Percentiles rank a stretch among this genome's conserved stretches.
These are phyloP conservation scores for Archocentrus centrarchus DNA, from an alignment of 2,113 vertebrate species.

Conservation along the genomic window DNA sequence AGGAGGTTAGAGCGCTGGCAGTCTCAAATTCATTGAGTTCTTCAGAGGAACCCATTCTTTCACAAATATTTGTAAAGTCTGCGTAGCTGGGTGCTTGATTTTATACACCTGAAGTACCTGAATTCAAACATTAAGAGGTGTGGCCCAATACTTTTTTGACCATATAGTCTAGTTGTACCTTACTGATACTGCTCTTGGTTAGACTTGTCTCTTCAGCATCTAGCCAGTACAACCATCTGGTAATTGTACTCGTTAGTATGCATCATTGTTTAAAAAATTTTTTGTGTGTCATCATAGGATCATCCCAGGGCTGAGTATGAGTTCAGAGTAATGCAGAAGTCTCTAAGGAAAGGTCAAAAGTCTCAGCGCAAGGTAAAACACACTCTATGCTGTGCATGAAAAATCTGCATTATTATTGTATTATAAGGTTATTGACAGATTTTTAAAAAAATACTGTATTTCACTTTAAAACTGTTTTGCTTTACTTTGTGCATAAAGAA, in stretches of 20 bases:
- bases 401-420: neutral
- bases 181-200: neutral
- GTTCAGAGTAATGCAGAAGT: conserved; percentile 93
- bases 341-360: conserved; percentile 85
- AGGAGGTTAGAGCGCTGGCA: no score
- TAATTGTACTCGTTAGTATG: neutral
- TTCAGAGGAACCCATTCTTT: no score
- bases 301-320: conserved; percentile 97
- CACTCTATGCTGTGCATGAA: neutral
- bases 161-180: neutral
- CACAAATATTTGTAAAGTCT: no score
- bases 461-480: neutral
- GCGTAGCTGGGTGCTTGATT: no score
- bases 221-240: no score
- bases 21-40: no score
- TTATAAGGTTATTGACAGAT: neutral
- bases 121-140: neutral
- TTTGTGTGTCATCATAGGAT: conserved; percentile 75
- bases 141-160: neutral
- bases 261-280: neutral
- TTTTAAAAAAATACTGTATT: neutral
- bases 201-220: neutral
- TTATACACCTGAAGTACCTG: neutral
- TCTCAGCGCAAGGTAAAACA: conserved; percentile 87
- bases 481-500: neutral